Conservation (phyloP, 2,888 invertebrate species). For the Melanchra persicariae region DNA sequence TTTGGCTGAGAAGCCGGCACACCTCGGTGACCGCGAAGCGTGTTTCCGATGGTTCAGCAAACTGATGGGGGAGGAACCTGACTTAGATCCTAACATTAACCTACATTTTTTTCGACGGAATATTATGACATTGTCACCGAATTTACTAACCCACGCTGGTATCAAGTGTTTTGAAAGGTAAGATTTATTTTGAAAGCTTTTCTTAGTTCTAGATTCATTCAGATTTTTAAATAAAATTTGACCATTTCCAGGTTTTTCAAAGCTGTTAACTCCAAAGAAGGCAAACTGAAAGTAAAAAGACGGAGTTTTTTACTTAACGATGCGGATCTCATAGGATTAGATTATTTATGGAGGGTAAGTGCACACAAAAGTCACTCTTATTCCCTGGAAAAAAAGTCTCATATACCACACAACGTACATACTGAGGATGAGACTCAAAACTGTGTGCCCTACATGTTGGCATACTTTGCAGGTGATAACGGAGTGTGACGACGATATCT, state of each 20-base stretch:
- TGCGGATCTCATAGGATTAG: conserved; percentile 98
- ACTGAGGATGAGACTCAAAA: background rate
- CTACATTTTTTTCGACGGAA: conserved; percentile 99
- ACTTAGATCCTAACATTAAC: conserved; percentile 98
- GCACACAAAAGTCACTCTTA: background rate
- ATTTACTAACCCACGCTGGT: conserved; percentile 97
- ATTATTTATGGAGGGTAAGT: conserved; percentile 98
- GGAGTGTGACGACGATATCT: conserved; percentile 97
- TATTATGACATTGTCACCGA: conserved; percentile 97
- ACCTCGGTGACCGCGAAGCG: conserved; percentile 97
- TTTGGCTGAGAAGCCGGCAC: conserved; percentile 97
- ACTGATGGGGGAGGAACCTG: conserved; percentile 98
- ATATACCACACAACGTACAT: background rate
- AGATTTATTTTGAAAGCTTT: background rate
- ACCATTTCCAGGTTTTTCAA: conserved; percentile 94
- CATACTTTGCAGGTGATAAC: conserved; percentile 93
- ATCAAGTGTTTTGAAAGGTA: conserved; percentile 96
- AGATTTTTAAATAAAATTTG: background rate
- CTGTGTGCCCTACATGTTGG: background rate
- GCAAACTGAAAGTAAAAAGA: conserved; percentile 96
- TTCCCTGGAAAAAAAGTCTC: background rate
- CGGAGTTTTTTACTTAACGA: conserved; percentile 97
- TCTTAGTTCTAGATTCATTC: too few species aligned
- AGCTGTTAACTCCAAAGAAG: conserved; percentile 98
- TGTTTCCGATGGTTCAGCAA: conserved; percentile 99